These are phyloP conservation scores for Crocodylus rhombifer DNA, from an alignment of 2,797 vertebrate genomes.

Conservation along the genomic window DNA sequence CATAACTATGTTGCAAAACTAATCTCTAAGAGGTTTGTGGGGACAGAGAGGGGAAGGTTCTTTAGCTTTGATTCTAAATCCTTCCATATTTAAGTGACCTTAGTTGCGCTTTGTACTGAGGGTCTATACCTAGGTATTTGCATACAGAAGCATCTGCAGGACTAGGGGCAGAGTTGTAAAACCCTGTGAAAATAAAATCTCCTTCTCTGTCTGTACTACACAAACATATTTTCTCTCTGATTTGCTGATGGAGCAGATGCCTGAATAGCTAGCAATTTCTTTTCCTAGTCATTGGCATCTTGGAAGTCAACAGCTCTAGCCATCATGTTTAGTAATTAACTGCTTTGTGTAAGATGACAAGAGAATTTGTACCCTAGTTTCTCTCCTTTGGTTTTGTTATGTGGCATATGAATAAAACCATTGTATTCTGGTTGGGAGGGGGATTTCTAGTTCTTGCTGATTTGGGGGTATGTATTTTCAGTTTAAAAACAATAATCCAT, in stretches of 20 bases:
- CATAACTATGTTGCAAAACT: background rate
- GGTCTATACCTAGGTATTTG: background rate
- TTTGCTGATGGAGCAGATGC: slow-evolving; percentile 5
- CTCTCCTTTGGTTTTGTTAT: background rate
- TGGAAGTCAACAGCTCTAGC: background rate
- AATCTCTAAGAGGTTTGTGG: background rate
- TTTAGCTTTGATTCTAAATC: background rate
- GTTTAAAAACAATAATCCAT: background rate
- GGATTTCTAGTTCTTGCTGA: background rate
- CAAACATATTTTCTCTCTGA: background rate
- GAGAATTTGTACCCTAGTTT: background rate
- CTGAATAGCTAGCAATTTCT: background rate
- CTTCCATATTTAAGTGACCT: background rate
- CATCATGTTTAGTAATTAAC: background rate
- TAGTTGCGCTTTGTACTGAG: background rate
- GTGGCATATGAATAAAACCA: background rate
- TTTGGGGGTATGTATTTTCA: background rate
- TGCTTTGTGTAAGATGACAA: background rate
- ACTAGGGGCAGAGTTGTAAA: background rate
- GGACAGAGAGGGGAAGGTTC: no score
- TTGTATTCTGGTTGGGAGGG: background rate
- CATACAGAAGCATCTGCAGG: background rate
- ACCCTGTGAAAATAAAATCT: background rate
- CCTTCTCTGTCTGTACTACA: background rate
- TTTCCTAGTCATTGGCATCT: background rate